Conservation (phyloP, 2,113 vertebrate genomes). For the Anguilla rostrata region DNA sequence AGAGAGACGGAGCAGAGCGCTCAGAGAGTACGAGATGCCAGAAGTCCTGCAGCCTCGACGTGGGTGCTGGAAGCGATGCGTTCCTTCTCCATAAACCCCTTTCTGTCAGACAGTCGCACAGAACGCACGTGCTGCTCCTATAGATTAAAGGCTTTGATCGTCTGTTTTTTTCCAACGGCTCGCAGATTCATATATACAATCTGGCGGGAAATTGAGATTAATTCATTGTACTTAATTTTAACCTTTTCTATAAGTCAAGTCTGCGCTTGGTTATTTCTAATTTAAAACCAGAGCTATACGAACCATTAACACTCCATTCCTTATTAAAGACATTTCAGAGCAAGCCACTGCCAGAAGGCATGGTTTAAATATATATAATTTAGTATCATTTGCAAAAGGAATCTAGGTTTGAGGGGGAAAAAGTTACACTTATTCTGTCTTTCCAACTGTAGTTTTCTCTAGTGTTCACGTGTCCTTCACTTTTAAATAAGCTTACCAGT, state of each 20-base stretch:
- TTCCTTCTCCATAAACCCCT: not conserved
- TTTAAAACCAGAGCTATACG: slow-evolving; percentile 66
- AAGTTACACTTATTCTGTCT: slow-evolving; percentile 43
- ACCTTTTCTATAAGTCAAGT: slow-evolving; percentile 66
- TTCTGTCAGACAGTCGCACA: not conserved
- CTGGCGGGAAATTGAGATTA: slow-evolving; percentile 60
- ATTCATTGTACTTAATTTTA: slow-evolving; percentile 66
- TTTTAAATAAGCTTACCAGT: not conserved
- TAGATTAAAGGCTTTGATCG: slow-evolving; percentile 15
- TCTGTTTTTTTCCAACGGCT: slow-evolving; percentile 18
- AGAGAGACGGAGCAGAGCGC: not conserved
- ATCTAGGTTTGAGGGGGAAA: slow-evolving; percentile 63
- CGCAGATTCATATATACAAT: slow-evolving; percentile 31
- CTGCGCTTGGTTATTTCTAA: slow-evolving; percentile 61
- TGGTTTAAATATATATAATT: slow-evolving; percentile 70
- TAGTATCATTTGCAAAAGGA: slow-evolving; percentile 61
- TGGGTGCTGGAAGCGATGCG: not conserved
- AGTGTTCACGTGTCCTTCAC: not conserved
- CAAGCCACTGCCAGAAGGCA: slow-evolving; percentile 60
- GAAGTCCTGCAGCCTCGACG: not conserved
- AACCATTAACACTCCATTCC: slow-evolving; percentile 60
- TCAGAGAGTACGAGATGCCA: not conserved
- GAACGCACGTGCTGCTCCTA: slow-evolving; percentile 2
- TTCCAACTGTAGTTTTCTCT: slow-evolving; percentile 3
- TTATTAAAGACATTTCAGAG: slow-evolving; percentile 72